Evolutionary conservation across 2,888 invertebrate genomes (phyloP).

Genomic region (Protophormia terraenovae): DNA sequence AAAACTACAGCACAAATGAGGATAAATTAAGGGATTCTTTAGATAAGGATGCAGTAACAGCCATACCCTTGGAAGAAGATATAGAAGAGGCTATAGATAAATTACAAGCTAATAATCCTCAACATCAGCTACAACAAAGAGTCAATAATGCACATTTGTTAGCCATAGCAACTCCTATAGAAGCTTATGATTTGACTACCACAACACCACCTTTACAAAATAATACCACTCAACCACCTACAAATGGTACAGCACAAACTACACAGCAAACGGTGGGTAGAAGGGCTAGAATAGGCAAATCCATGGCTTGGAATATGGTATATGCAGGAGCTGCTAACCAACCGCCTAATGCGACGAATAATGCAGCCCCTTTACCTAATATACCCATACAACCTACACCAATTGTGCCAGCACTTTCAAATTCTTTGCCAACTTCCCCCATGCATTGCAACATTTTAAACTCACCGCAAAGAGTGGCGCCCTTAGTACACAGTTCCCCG

Average conservation of each 20-base stretch:
- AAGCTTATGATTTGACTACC: slow-evolving; percentile 77
- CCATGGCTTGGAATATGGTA: slow-evolving; percentile 85
- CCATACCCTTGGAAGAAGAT: slow-evolving; percentile 72
- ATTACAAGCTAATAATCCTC: slow-evolving; percentile 45
- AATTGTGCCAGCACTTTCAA: slow-evolving; percentile 22
- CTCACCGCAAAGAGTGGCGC: neutral
- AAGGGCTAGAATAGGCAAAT: slow-evolving; percentile 85
- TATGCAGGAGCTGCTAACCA: slow-evolving; percentile 74
- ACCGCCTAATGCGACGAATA: slow-evolving; percentile 11
- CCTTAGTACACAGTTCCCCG: slow-evolving; percentile 15
- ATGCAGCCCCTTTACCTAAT: neutral
- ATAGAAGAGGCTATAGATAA: slow-evolving; percentile 82
- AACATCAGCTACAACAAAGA: slow-evolving; percentile 24
- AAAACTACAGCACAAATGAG: slow-evolving; percentile 77
- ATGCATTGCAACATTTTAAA: slow-evolving; percentile 37
- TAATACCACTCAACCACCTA: slow-evolving; percentile 68
- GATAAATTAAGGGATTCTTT: slow-evolving; percentile 74
- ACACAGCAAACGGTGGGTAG: slow-evolving; percentile 75
- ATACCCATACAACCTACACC: slow-evolving; percentile 21
- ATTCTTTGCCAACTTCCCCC: slow-evolving; percentile 62
- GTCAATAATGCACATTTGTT: slow-evolving; percentile 15
- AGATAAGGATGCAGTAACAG: slow-evolving; percentile 53
- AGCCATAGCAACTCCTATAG: slow-evolving; percentile 64
- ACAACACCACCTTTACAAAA: slow-evolving; percentile 83
- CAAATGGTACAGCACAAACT: slow-evolving; percentile 70